Conservation (phyloP, 2,113 vertebrate species). For the Syrrhaptes paradoxus region DNA sequence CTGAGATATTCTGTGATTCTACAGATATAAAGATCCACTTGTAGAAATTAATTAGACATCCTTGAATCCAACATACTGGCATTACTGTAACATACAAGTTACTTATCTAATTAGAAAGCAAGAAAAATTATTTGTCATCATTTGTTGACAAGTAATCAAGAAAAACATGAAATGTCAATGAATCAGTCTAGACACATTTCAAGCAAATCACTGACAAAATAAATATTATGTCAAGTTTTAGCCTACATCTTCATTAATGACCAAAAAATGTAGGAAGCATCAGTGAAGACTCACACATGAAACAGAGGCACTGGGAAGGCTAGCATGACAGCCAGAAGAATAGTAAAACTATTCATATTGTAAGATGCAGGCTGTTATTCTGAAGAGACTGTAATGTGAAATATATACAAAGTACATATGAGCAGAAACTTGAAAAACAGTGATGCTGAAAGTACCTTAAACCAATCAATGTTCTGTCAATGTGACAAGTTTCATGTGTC, state of each 20-base stretch:
- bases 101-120: neutral
- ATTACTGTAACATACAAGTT: neutral
- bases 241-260: neutral
- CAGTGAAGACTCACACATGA: neutral
- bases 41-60: neutral
- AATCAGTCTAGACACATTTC: neutral
- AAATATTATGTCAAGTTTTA: conserved; percentile 7
- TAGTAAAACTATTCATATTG: neutral
- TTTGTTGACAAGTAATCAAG: conserved; percentile 25
- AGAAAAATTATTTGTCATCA: neutral
- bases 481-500: neutral
- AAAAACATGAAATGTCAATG: neutral
- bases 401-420: neutral
- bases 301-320: neutral
- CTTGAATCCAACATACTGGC: neutral
- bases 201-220: neutral
- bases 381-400: neutral
- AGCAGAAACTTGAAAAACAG: neutral
- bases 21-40: neutral
- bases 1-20: neutral
- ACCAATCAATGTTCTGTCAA: neutral
- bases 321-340: neutral
- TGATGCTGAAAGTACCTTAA: neutral
- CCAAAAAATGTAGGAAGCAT: neutral
- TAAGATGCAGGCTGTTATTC: neutral